Evolutionary conservation across 2,113 vertebrate species (phyloP), one percentile per base, ranked within the genome.

Genomic region (Verasper variegatus): DNA sequence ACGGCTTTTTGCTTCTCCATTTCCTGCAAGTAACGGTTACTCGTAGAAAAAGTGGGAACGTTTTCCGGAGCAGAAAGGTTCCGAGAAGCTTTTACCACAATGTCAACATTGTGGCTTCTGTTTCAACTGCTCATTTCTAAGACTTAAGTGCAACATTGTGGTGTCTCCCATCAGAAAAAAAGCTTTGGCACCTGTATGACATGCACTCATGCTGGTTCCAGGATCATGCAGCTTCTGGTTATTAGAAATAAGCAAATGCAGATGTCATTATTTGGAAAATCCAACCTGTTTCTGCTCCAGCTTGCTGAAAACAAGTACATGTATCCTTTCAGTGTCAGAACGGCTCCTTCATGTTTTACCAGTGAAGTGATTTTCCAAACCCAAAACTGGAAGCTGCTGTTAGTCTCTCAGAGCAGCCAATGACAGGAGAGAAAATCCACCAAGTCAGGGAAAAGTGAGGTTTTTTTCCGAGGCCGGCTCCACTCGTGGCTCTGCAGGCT

Each of bases 1-100:
- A 95, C 71, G 2, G 94, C 87, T 70, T 89, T 89, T 55, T 93
- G 93, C 57, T 93, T 82, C 35, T 91, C 90, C 63, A 88, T 85
- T 47, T 74, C 76, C 31, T 24, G 4, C 10, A 83, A 31, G 27
- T 94, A 90, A 54, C 85, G n/a, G 31, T 90, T 84, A 55, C 90
- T 91, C 82, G 93, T 85, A 74, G 94, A 92, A 20, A 93, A 57
- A 1, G 91, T 52, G 1, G 93, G 92, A 79, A 95, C 94, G 18
- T 92, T 92, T 68, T 94, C 90, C 59, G 92, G 87, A 66, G 89
- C 67, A 64, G 66, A 17, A 59, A 20, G 54, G 57, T 68, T 23
- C 24, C 27, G 18, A 74, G 73, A 61, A 24, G 26, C 27, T 40
- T 69, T 68, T 23, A 72, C 82, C 1, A 71, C 17, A 68, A 74